These are phyloP conservation scores for Nymphalis urticae DNA, from an alignment of 2,888 invertebrate genomes.

Conservation along the genomic window DNA sequence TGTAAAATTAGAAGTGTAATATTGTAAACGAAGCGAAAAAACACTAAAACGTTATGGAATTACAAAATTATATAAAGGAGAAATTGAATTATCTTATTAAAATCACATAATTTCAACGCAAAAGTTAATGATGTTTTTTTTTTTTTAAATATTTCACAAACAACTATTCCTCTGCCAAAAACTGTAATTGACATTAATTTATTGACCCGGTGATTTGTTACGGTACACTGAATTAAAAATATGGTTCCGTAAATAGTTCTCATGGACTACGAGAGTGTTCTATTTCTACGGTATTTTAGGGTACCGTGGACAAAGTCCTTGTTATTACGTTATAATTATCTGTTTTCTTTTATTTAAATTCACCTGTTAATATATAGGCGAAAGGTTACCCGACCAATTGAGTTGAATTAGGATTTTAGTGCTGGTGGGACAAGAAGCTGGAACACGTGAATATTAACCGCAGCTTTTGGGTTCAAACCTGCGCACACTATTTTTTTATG, in stretches of 20 bases:
- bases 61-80: not conserved
- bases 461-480: no score
- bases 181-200: slow-evolving; percentile 39
- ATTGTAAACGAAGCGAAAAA: no score
- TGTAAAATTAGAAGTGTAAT: no score
- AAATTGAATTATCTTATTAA: not conserved
- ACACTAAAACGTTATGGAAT: no score
- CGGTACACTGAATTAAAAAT: slow-evolving; percentile 33
- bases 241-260: slow-evolving; percentile 29
- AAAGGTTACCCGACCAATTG: no score
- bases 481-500: no score
- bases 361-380: no score
- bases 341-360: not conserved
- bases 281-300: slow-evolving; percentile 11
- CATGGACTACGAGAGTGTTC: not conserved
- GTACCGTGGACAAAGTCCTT: not conserved
- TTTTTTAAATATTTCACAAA: slow-evolving; percentile 19
- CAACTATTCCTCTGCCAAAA: slow-evolving; percentile 34
- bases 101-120: slow-evolving; percentile 27
- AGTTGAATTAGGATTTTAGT: no score
- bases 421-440: no score
- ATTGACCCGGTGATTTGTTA: slow-evolving; percentile 35
- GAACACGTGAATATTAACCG: no score
- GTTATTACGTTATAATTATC: not conserved
- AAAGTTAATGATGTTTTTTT: slow-evolving; percentile 20